Evolutionary conservation across 2,888 invertebrate genomes (phyloP).

Genomic region (Plusia festucae): DNA sequence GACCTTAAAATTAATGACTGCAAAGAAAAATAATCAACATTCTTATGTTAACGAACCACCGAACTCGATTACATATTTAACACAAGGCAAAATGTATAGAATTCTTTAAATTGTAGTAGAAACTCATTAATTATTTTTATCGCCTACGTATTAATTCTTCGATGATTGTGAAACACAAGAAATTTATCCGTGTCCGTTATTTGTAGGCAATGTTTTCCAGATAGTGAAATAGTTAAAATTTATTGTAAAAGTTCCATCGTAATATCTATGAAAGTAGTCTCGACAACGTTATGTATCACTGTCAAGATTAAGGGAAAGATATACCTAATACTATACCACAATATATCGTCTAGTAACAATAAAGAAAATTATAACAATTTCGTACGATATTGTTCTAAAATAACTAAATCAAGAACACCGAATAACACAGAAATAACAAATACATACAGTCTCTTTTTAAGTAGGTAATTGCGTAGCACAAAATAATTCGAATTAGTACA

Average conservation of each 20-base stretch:
- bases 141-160: conserved; percentile 23
- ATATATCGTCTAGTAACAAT: background rate
- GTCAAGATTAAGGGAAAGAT: background rate
- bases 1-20: conserved; percentile 25
- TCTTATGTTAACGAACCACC: conserved; percentile 36
- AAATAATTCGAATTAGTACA: conserved; percentile 13
- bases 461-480: background rate
- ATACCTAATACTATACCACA: background rate
- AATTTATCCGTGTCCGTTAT: conserved; percentile 22
- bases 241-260: conserved; percentile 8
- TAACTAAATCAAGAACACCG: background rate
- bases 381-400: background rate
- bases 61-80: conserved; percentile 42
- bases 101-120: conserved; percentile 43
- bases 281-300: too few species aligned
- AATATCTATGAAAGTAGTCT: background rate
- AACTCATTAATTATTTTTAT: conserved; percentile 33
- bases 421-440: background rate
- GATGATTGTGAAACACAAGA: conserved; percentile 17
- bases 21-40: conserved; percentile 48
- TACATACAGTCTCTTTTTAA: background rate
- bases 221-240: background rate
- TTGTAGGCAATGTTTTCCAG: conserved; percentile 24
- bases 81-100: conserved; percentile 45
- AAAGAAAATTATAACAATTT: background rate